phyloP scores from a whole-genome alignment of 2,113 vertebrate genomes.

The Nicator chloris region DNA sequence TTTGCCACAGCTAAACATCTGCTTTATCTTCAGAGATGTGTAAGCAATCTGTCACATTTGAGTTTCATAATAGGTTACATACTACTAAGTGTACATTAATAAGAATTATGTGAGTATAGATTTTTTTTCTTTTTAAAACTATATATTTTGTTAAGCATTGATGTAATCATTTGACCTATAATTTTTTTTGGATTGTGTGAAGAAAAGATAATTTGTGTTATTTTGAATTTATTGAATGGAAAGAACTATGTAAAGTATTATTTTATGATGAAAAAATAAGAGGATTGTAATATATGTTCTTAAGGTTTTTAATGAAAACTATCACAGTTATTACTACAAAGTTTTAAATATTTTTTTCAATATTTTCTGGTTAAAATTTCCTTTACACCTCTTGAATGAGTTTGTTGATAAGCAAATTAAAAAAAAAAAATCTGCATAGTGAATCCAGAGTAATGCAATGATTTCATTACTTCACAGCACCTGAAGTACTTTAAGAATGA shows the following conservation, averaged over 20 bases:
- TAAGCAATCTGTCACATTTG: not conserved
- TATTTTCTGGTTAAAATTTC: not conserved
- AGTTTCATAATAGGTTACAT: not conserved
- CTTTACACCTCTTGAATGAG: not conserved
- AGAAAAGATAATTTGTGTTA: not conserved
- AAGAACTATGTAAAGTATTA: not conserved
- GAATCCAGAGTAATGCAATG: not conserved
- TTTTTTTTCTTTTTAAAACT: not conserved
- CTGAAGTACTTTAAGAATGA: not conserved
- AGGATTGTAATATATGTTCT: not conserved
- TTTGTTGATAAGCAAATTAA: not conserved
- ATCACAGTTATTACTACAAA: not conserved
- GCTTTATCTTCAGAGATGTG: not conserved
- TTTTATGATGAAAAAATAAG: not conserved
- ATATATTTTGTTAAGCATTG: not conserved
- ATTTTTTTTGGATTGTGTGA: not conserved
- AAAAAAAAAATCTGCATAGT: not conserved
- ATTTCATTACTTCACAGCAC: slow-evolving; percentile 14
- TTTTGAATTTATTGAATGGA: not conserved
- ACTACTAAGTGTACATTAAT: not conserved
- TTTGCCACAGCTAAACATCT: not conserved
- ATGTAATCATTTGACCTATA: not conserved
- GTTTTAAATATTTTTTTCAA: not conserved
- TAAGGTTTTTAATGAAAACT: not conserved
- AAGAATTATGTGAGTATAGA: not conserved